These are phyloP conservation scores for Bombus picipes DNA, from an alignment of 1,140 invertebrate genomes.

Conservation along the genomic window DNA sequence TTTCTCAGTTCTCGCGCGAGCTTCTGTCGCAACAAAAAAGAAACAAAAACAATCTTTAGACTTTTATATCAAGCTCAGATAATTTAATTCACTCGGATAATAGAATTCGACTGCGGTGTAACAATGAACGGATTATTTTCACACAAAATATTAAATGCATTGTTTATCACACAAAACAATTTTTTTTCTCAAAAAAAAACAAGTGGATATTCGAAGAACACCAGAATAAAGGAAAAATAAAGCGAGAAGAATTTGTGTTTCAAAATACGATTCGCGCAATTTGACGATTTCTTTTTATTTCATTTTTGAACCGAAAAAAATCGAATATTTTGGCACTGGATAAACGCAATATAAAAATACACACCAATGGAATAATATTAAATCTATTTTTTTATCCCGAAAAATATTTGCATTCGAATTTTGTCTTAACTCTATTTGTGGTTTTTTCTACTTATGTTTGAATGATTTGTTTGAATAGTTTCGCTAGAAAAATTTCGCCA, in stretches of 20 bases:
- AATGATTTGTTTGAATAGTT: neutral
- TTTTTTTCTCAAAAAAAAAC: neutral
- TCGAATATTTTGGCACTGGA: too few relatives aligned
- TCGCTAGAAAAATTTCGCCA: neutral
- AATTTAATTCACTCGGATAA: neutral
- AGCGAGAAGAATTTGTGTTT: neutral
- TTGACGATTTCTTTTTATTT: neutral
- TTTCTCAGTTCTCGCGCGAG: neutral
- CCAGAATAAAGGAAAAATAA: neutral
- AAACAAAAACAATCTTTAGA: neutral
- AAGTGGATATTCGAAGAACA: neutral
- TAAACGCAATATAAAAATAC: neutral
- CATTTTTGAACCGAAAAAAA: neutral
- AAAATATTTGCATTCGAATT: neutral
- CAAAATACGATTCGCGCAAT: neutral
- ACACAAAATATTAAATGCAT: neutral
- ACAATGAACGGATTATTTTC: neutral
- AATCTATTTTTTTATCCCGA: neutral
- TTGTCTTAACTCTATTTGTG: neutral
- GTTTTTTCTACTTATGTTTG: too few relatives aligned
- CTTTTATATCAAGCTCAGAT: neutral
- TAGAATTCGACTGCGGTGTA: neutral
- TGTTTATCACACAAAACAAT: neutral
- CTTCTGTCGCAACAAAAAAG: neutral
- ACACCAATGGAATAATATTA: neutral